phyloP scores from a whole-genome alignment of 2,888 invertebrate species.

The Callosobruchus maculatus region DNA sequence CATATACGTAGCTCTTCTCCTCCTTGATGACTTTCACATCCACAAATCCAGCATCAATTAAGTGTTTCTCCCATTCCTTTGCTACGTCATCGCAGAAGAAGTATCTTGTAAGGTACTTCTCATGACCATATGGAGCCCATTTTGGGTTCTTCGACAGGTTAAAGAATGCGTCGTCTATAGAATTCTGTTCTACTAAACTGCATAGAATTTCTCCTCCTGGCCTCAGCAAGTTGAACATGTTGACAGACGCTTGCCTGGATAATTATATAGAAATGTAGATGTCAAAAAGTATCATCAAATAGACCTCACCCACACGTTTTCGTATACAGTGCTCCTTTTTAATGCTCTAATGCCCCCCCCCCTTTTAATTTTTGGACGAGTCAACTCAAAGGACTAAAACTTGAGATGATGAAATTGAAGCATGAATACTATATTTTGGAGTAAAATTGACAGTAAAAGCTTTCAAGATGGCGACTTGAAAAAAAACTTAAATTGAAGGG shows the following conservation, averaged over 20 bases:
- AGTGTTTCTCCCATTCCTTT: conserved; percentile 4
- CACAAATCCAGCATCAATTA: conserved; percentile 8
- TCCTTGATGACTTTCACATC: neutral
- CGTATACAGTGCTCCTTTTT: too few species aligned
- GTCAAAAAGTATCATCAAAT: too few species aligned
- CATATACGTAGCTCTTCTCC: neutral
- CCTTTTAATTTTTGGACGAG: too few species aligned
- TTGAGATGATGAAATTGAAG: too few species aligned
- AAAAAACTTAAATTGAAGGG: too few species aligned
- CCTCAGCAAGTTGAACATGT: conserved; percentile 63
- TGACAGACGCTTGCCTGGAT: conserved; percentile 59
- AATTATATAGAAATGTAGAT: neutral
- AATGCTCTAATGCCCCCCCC: too few species aligned
- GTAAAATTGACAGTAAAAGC: too few species aligned
- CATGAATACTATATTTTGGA: too few species aligned
- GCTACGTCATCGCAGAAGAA: conserved; percentile 1
- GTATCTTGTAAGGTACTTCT: conserved; percentile 10
- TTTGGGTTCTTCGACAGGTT: conserved; percentile 9
- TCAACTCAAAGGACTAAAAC: too few species aligned
- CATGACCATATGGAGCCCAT: conserved; percentile 15
- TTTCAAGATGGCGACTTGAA: too few species aligned
- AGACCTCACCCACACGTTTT: too few species aligned
- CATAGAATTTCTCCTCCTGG: conserved; percentile 66
- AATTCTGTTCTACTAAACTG: conserved; percentile 49
- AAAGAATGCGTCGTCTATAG: conserved; percentile 9